Conservation (phyloP, 2,113 vertebrate genomes). For the Noturus placidus region DNA sequence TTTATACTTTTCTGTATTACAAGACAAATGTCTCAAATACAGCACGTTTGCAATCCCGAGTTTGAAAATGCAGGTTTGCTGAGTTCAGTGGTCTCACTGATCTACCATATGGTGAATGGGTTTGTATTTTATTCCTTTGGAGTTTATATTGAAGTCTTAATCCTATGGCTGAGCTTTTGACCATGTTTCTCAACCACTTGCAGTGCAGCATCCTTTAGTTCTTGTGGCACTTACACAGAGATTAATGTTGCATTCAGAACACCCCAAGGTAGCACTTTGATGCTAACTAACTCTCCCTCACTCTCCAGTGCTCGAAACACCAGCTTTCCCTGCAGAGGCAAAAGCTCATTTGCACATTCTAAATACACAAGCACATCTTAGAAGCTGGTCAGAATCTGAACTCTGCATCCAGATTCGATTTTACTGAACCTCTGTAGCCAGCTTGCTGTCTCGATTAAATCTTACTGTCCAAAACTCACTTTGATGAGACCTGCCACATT, state of each 20-base stretch:
- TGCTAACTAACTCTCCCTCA: conserved; percentile 20
- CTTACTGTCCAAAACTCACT: background rate
- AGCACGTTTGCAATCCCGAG: background rate
- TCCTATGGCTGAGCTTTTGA: conserved; percentile 16
- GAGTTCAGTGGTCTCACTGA: background rate
- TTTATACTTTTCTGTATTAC: background rate
- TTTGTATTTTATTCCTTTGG: conserved; percentile 19
- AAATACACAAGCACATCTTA: background rate
- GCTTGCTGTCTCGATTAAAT: background rate
- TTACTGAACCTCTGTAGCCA: background rate
- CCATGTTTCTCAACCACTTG: conserved; percentile 27
- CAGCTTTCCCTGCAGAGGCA: background rate
- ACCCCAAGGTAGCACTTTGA: conserved; percentile 41
- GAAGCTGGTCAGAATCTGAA: background rate
- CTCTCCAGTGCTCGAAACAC: conserved; percentile 27
- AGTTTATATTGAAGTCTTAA: background rate
- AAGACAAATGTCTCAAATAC: background rate
- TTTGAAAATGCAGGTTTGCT: background rate
- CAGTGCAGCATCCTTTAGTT: conserved; percentile 7
- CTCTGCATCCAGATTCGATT: background rate
- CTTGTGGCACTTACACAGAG: conserved; percentile 12
- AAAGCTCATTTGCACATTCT: conserved; percentile 18
- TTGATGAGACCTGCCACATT: background rate
- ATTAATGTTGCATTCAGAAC: conserved; percentile 41
- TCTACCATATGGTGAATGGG: background rate